Evolutionary conservation across 2,797 vertebrate genomes (phyloP).

Genomic region (Rhincodon typus): DNA sequence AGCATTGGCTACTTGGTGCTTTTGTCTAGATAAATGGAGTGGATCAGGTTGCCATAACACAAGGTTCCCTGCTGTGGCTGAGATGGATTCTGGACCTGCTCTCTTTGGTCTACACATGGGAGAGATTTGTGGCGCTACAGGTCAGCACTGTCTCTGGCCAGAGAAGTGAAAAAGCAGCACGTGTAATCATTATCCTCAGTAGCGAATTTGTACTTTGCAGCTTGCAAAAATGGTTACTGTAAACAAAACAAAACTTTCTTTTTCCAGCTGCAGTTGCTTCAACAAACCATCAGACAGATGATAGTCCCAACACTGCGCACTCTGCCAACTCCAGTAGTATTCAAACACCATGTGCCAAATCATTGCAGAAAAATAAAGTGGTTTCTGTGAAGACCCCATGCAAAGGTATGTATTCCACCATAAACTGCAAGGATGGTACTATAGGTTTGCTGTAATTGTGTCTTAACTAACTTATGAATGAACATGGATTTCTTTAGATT

Average conservation of each 20-base stretch:
- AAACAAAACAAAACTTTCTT: not conserved
- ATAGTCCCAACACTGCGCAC: no score
- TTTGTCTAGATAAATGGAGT: no score
- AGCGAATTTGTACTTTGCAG: not conserved
- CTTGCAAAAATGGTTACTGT: not conserved
- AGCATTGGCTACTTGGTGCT: no score
- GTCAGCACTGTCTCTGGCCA: no score
- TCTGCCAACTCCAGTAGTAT: not conserved
- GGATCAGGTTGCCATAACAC: no score
- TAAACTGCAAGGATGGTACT: not conserved
- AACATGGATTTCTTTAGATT: not conserved
- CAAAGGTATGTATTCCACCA: not conserved
- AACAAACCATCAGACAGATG: not conserved
- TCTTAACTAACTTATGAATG: not conserved
- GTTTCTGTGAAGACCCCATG: not conserved
- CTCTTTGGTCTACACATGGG: no score
- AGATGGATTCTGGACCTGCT: no score
- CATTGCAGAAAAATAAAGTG: not conserved
- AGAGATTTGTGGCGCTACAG: no score
- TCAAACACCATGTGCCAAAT: not conserved
- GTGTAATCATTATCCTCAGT: not conserved
- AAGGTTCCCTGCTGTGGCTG: no score
- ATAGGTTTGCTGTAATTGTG: not conserved
- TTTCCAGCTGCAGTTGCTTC: slow-evolving; percentile 19
- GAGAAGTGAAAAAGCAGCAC: not conserved